Conservation (phyloP, 2,888 invertebrate species). For the Drosophila multiciliata region DNA sequence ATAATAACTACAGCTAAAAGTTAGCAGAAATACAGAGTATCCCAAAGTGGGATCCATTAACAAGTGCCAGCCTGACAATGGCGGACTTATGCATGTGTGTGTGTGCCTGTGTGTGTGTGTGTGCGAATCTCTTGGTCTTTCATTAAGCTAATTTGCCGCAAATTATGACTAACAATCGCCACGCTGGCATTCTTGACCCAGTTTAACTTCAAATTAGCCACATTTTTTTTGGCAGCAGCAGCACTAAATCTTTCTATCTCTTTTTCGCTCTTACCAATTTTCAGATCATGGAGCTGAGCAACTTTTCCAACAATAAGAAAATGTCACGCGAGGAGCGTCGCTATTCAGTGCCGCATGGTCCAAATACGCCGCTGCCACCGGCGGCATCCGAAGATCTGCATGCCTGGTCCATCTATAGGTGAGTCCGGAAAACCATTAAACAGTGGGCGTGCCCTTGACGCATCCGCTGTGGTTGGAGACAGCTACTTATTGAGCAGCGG, state of each 20-base stretch:
- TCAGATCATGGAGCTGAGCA: conserved; percentile 84
- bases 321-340: conserved; percentile 90
- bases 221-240: conserved; percentile 54
- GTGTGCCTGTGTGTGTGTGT: conserved; percentile 27
- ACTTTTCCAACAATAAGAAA: conserved; percentile 83
- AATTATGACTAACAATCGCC: conserved; percentile 74
- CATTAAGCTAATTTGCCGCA: conserved; percentile 76
- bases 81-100: conserved; percentile 35
- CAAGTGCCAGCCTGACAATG: conserved; percentile 22
- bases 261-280: conserved; percentile 47
- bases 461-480: conserved; percentile 41
- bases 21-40: conserved; percentile 14
- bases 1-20: neutral
- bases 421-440: conserved; percentile 54
- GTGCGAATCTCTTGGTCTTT: conserved; percentile 49
- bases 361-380: conserved; percentile 89
- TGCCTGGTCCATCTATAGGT: conserved; percentile 98
- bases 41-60: neutral
- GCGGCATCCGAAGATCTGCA: conserved; percentile 96
- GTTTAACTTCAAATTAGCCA: conserved; percentile 64
- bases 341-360: conserved; percentile 94
- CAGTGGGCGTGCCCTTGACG: conserved; percentile 48
- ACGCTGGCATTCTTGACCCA: conserved; percentile 75
- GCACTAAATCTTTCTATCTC: conserved; percentile 38
- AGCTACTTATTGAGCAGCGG: neutral